These are phyloP conservation scores for Andrena marginata DNA, from an alignment of 2,888 invertebrate species.

Conservation along the genomic window DNA sequence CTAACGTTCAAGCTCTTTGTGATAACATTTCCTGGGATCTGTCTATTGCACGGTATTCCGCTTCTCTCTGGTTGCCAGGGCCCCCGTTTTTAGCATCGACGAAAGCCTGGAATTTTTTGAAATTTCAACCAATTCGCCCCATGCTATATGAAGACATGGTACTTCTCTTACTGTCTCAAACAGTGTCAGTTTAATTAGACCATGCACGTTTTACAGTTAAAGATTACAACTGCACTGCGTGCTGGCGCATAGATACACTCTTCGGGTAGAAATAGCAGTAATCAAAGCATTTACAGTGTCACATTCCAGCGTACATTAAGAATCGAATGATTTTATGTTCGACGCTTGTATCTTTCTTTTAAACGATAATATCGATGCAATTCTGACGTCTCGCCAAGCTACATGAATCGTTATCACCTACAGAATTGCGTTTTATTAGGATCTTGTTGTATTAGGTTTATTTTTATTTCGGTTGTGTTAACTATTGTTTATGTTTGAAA, in stretches of 20 bases:
- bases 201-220: neutral
- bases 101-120: neutral
- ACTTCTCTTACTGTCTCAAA: neutral
- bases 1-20: neutral
- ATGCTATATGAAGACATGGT: slow-evolving; percentile 1
- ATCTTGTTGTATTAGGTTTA: neutral
- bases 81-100: neutral
- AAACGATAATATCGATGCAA: neutral
- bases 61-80: neutral
- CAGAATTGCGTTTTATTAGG: neutral
- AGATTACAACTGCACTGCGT: neutral
- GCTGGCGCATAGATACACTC: neutral
- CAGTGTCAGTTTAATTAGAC: slow-evolving; percentile 4
- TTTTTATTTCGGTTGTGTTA: neutral
- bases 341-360: neutral
- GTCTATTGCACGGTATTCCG: neutral
- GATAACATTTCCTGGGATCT: neutral
- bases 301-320: slow-evolving; percentile 35
- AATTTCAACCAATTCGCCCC: neutral
- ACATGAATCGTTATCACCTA: neutral
- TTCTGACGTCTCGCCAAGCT: neutral
- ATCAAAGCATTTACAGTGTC: neutral
- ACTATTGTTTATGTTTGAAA: neutral
- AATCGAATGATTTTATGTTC: neutral
- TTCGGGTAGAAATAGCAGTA: neutral